Conservation (phyloP, 2,113 vertebrate genomes). For the Dipodomys spectabilis region DNA sequence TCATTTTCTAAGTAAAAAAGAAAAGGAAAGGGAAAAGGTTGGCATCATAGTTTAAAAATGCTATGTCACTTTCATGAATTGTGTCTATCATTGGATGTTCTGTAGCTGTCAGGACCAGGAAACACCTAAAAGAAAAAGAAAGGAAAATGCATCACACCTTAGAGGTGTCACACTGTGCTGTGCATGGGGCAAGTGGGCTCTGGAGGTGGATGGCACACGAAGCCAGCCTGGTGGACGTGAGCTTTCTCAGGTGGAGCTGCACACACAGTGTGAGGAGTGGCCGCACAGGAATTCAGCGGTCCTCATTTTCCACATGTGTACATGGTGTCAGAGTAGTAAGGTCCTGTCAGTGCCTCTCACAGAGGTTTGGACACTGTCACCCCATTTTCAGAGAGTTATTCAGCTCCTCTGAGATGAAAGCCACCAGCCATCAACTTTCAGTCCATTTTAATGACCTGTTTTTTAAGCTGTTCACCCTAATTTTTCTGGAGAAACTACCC, state of each 20-base stretch:
- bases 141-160: constrained; percentile 13
- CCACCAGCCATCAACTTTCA: neutral
- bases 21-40: neutral
- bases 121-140: constrained; percentile 64
- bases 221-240: neutral
- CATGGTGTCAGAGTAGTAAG: neutral
- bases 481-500: constrained; percentile 19
- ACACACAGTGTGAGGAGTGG: neutral
- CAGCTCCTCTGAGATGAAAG: constrained; percentile 13
- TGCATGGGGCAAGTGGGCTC: neutral
- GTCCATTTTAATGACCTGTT: neutral
- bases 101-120: constrained; percentile 42
- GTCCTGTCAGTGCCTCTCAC: neutral
- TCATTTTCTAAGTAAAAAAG: constrained; percentile 12
- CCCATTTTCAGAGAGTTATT: neutral
- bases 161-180: constrained; percentile 23
- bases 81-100: constrained; percentile 53
- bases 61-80: constrained; percentile 43
- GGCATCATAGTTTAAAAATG: constrained; percentile 6
- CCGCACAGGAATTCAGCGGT: neutral
- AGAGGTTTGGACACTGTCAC: neutral
- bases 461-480: neutral
- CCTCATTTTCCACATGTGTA: neutral
- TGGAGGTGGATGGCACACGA: neutral
- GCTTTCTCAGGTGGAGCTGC: neutral